Conservation (phyloP, 1,140 invertebrate species). For the Lutraria rhynchaena region DNA sequence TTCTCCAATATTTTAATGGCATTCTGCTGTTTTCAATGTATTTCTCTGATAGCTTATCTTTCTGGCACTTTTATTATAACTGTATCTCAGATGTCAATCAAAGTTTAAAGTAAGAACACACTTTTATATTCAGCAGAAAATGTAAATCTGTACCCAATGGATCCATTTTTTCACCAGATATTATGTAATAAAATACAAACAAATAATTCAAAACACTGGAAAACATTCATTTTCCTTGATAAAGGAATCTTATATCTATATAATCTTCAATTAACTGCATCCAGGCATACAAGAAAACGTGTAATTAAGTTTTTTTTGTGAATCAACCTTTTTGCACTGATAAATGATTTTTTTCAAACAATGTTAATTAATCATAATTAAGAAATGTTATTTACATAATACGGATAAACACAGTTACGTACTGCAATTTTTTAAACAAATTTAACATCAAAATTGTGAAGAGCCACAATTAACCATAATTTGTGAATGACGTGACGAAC, state of each 20-base stretch:
- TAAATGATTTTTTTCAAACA: no score
- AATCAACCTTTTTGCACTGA: no score
- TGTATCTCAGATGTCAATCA: background rate
- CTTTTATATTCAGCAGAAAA: background rate
- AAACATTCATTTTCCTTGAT: no score
- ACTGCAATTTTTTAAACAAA: background rate
- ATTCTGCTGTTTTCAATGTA: background rate
- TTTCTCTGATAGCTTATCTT: background rate
- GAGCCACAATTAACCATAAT: slow-evolving; percentile 8
- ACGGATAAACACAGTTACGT: background rate
- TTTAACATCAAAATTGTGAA: slow-evolving; percentile 17
- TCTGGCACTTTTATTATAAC: background rate
- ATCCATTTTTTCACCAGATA: background rate
- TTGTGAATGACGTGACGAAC: slow-evolving; percentile 12
- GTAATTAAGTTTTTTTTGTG: no score
- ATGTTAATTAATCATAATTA: no score
- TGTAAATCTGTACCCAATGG: background rate
- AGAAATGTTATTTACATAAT: background rate
- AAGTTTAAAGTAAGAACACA: background rate
- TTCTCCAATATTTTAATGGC: slow-evolving; percentile 6
- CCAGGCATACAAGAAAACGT: no score
- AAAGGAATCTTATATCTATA: no score
- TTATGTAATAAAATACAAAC: background rate
- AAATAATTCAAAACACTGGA: no score
- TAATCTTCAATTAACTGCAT: no score